phyloP scores from a whole-genome alignment of 2,113 vertebrate species.

The Hyaena hyaena region DNA sequence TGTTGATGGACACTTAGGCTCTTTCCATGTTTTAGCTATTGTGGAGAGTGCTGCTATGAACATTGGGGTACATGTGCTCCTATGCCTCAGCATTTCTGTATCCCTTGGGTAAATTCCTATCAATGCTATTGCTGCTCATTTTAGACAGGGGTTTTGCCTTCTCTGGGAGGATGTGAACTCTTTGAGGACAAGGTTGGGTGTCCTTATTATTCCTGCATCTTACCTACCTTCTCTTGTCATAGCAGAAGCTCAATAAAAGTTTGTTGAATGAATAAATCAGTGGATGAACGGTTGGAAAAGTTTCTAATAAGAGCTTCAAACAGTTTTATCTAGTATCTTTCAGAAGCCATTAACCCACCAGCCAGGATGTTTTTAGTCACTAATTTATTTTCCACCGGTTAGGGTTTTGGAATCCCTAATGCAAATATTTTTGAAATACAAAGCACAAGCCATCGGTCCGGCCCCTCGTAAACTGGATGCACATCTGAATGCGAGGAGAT shows the following conservation, averaged over 20 bases:
- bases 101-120: too few species aligned
- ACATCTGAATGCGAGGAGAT: constrained; percentile 6
- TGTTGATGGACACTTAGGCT: too few species aligned
- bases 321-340: constrained; percentile 49
- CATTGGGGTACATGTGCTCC: too few species aligned
- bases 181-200: neutral
- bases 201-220: constrained; percentile 40
- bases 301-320: constrained; percentile 72
- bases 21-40: too few species aligned
- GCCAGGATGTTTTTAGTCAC: constrained; percentile 56
- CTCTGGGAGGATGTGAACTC: neutral
- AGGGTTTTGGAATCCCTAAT: constrained; percentile 50
- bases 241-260: constrained; percentile 57
- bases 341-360: constrained; percentile 64
- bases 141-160: neutral
- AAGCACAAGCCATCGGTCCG: constrained; percentile 2
- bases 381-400: constrained; percentile 63
- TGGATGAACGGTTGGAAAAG: constrained; percentile 46
- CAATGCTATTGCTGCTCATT: too few species aligned
- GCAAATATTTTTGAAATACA: constrained; percentile 74
- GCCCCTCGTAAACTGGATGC: constrained; percentile 48
- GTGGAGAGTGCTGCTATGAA: too few species aligned
- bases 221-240: neutral
- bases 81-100: too few species aligned
- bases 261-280: constrained; percentile 71